phyloP scores from a whole-genome alignment of 2,797 vertebrate genomes.

The Melanotaenia pygmaea region DNA sequence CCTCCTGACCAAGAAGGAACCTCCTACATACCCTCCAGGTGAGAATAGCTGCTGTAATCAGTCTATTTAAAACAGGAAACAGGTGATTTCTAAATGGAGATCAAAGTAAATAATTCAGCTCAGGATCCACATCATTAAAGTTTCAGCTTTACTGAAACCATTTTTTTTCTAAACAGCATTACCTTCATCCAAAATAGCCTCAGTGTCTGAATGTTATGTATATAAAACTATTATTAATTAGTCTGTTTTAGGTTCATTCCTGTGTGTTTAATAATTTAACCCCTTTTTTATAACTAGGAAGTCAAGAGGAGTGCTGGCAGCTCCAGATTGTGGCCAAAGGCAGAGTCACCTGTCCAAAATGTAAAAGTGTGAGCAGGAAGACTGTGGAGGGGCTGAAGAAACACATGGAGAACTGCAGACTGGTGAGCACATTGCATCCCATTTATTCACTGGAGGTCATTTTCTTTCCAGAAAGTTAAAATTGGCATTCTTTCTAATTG shows the following conservation, averaged over 20 bases:
- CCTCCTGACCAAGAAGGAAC: slow-evolving; percentile 74
- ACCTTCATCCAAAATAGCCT: neutral
- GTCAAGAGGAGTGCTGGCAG: slow-evolving; percentile 91
- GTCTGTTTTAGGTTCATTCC: neutral
- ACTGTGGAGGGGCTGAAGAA: slow-evolving; percentile 96
- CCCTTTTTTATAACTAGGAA: slow-evolving; percentile 79
- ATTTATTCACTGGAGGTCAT: neutral
- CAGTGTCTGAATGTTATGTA: neutral
- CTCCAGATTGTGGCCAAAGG: slow-evolving; percentile 92
- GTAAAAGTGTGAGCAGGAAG: slow-evolving; percentile 93
- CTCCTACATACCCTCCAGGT: slow-evolving; percentile 79
- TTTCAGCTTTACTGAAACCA: neutral
- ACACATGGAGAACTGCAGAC: slow-evolving; percentile 91
- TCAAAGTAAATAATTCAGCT: neutral
- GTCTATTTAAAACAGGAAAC: neutral
- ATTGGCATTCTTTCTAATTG: neutral
- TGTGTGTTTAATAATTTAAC: neutral
- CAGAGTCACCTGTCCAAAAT: slow-evolving; percentile 90
- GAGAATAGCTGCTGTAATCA: slow-evolving; percentile 6
- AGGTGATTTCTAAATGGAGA: neutral
- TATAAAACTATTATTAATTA: neutral
- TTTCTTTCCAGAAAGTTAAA: too few relatives aligned
- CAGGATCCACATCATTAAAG: neutral
- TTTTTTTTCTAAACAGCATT: neutral
- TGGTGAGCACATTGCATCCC: slow-evolving; percentile 76